phyloP scores from a whole-genome alignment of 2,797 vertebrate genomes.

The Lemur catta region DNA sequence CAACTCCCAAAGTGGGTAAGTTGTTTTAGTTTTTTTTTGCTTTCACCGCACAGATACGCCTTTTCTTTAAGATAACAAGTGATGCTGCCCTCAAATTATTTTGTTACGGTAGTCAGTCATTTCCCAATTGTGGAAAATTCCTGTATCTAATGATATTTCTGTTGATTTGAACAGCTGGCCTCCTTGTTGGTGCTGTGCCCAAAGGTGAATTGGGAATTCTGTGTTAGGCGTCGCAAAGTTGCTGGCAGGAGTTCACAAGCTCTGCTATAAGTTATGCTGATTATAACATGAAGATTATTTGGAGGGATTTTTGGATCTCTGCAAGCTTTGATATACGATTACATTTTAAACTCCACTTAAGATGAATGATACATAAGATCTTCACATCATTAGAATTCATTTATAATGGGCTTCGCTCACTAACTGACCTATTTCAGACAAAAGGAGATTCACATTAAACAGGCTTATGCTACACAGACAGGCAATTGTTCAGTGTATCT shows the following conservation, averaged over 20 bases:
- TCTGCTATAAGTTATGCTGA: conserved; percentile 52
- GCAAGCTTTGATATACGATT: conserved; percentile 46
- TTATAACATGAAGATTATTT: conserved; percentile 48
- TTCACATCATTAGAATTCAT: not conserved
- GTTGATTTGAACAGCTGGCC: conserved; percentile 82
- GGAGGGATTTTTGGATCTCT: conserved; percentile 39
- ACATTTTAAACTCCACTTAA: conserved; percentile 32
- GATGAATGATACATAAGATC: not conserved
- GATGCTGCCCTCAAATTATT: not conserved
- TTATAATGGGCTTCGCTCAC: conserved; percentile 6
- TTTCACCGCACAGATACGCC: conserved; percentile 41
- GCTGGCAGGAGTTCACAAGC: conserved; percentile 75
- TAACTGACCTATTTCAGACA: conserved; percentile 51
- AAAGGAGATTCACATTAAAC: conserved; percentile 33
- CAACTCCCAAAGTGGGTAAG: not conserved
- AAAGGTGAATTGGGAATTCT: conserved; percentile 82
- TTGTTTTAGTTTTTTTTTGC: not conserved
- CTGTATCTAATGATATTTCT: conserved; percentile 71
- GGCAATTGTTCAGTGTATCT: not conserved
- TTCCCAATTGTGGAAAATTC: conserved; percentile 79
- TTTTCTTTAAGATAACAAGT: conserved; percentile 73
- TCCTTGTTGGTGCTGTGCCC: conserved; percentile 74
- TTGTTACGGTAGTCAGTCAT: conserved; percentile 71
- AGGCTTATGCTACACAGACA: not conserved
- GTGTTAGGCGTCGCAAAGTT: conserved; percentile 18